phyloP scores from a whole-genome alignment of 2,888 invertebrate genomes.

The Coremacera marginata region DNA sequence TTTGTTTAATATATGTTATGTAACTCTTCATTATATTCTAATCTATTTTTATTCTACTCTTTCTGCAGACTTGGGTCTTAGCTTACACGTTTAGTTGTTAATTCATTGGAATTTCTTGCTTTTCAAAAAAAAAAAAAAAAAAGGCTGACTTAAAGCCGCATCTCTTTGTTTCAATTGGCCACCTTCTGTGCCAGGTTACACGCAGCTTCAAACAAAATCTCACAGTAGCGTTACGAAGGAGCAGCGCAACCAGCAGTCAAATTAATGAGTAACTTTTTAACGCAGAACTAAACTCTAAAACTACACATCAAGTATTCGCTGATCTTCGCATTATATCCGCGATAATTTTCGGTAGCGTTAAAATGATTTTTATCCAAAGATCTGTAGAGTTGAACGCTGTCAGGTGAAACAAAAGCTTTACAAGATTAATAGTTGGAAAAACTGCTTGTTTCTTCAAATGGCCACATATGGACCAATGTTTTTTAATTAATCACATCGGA shows the following conservation, averaged over 20 bases:
- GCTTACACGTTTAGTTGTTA: no score
- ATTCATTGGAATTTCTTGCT: no score
- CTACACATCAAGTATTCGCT: background rate
- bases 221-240: slow-evolving; percentile 16
- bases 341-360: slow-evolving; percentile 34
- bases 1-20: no score
- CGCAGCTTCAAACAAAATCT: background rate
- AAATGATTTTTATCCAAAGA: slow-evolving; percentile 17
- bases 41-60: no score
- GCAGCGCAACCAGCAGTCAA: background rate
- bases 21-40: no score
- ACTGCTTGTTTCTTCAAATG: slow-evolving; percentile 12
- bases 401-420: slow-evolving; percentile 5
- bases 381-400: background rate
- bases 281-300: slow-evolving; percentile 16
- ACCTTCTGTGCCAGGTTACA: slow-evolving; percentile 10
- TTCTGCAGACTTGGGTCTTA: no score
- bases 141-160: background rate
- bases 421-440: slow-evolving; percentile 27
- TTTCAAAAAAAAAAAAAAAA: no score
- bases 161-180: slow-evolving; percentile 10
- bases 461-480: background rate
- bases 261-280: slow-evolving; percentile 19
- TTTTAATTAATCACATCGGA: background rate
- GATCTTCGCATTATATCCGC: background rate